A percentile compares a stretch with the other conserved stretches of the same genome.
phyloP scores from a whole-genome alignment of 2,888 invertebrate genomes.

The Pyrrhia umbra region DNA sequence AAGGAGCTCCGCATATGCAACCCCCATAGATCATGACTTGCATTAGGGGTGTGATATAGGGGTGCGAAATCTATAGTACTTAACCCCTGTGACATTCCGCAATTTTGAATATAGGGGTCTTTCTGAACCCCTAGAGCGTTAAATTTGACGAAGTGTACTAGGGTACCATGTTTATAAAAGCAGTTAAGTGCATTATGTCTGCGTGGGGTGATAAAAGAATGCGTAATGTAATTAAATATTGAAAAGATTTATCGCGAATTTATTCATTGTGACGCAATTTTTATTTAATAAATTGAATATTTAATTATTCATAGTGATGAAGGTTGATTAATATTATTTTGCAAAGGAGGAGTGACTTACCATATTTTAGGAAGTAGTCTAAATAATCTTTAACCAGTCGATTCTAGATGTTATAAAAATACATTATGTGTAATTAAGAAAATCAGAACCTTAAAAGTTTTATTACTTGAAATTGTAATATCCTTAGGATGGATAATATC shows the following conservation, averaged over 20 bases:
- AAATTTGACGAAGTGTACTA: conserved; percentile 47
- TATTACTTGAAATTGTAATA: too few relatives aligned
- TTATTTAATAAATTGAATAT: conserved; percentile 4
- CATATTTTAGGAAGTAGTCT: background rate
- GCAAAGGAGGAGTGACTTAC: background rate
- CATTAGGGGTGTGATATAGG: conserved; percentile 60
- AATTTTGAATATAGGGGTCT: conserved; percentile 47
- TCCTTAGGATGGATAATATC: too few relatives aligned
- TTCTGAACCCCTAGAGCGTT: conserved; percentile 43
- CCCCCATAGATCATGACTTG: conserved; percentile 66
- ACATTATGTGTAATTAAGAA: too few relatives aligned
- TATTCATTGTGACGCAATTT: conserved; percentile 18
- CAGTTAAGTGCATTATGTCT: conserved; percentile 56
- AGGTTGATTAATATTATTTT: conserved; percentile 16
- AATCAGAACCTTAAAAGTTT: too few relatives aligned
- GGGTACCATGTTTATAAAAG: conserved; percentile 46
- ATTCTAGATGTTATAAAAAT: too few relatives aligned
- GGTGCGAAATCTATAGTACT: conserved; percentile 59
- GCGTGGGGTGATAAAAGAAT: conserved; percentile 38
- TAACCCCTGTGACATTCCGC: conserved; percentile 56
- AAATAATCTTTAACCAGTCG: too few relatives aligned
- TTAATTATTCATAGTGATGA: conserved; percentile 2
- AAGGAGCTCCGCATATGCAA: conserved; percentile 54
- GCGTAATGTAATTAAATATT: conserved; percentile 57
- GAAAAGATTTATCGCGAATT: conserved; percentile 26